Percentiles rank a stretch among this genome's conserved stretches.
Evolutionary conservation across 2,888 invertebrate species (phyloP).

Genomic region (Ceraclea dissimilis): DNA sequence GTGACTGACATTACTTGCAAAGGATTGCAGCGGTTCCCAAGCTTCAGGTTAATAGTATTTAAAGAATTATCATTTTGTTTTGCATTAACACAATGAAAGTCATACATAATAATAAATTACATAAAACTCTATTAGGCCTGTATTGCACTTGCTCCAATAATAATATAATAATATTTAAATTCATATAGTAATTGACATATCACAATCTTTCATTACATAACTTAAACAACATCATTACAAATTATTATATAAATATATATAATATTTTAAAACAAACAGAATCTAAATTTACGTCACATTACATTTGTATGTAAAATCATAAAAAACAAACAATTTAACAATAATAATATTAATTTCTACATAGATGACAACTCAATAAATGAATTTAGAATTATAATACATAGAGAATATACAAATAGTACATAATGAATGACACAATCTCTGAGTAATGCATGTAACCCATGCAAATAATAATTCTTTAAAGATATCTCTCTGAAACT

Average conservation of each 20-base stretch:
- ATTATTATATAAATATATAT: neutral
- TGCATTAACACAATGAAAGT: neutral
- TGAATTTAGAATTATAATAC: no score
- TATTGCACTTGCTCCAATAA: neutral
- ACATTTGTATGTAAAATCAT: neutral
- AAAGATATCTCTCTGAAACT: neutral
- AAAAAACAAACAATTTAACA: neutral
- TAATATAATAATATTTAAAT: neutral
- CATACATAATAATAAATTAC: neutral
- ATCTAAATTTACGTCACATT: neutral
- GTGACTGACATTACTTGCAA: no score
- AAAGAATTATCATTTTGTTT: neutral
- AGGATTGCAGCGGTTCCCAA: no score
- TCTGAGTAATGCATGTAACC: no score
- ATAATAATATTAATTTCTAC: no score
- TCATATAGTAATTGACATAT: neutral
- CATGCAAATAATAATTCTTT: neutral
- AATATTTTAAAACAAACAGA: neutral
- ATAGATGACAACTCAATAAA: no score
- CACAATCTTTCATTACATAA: conserved; percentile 1
- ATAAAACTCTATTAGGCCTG: neutral
- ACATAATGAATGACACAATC: no score
- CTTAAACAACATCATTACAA: neutral
- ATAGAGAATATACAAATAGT: no score
- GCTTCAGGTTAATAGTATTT: neutral